Evolutionary conservation across 2,113 vertebrate species (phyloP).

Genomic region (Atractosteus spatula): DNA sequence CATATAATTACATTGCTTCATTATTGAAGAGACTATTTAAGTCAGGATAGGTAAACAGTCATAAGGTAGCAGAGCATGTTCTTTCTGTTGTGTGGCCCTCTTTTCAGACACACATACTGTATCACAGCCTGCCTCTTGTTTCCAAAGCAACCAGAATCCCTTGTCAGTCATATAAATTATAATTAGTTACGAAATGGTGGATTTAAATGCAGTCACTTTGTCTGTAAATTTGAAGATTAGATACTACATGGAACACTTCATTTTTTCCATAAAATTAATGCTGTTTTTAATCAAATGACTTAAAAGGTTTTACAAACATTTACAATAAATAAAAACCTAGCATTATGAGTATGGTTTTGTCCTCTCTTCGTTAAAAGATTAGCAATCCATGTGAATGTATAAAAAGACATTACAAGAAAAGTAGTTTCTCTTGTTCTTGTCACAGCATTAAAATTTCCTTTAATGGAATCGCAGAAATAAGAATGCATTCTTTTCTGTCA

Average conservation of each 20-base stretch:
- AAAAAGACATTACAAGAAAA: too few species aligned
- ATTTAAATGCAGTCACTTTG: not conserved
- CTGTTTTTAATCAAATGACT: not conserved
- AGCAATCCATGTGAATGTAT: too few species aligned
- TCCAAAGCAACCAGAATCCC: slow-evolving; percentile 18
- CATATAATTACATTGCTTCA: not conserved
- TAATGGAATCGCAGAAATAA: too few species aligned
- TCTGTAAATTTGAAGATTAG: slow-evolving; percentile 6
- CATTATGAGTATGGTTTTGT: too few species aligned
- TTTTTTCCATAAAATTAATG: not conserved
- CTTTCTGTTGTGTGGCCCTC: not conserved
- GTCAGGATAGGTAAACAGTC: not conserved
- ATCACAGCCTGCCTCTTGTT: not conserved
- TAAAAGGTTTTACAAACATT: too few species aligned
- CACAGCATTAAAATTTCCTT: too few species aligned
- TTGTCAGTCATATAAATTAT: not conserved
- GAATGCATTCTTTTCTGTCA: too few species aligned
- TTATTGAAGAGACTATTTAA: not conserved
- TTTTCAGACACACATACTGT: not conserved
- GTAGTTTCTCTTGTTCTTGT: too few species aligned
- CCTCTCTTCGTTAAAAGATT: too few species aligned
- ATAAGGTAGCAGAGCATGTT: slow-evolving; percentile 1
- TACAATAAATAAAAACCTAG: too few species aligned
- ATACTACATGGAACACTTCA: not conserved
- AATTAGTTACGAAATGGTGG: slow-evolving; percentile 10